Percentiles rank a stretch among this genome's conserved stretches.
phyloP scores from a whole-genome alignment of 2,888 invertebrate species.

The Romanomermis culicivorax region DNA sequence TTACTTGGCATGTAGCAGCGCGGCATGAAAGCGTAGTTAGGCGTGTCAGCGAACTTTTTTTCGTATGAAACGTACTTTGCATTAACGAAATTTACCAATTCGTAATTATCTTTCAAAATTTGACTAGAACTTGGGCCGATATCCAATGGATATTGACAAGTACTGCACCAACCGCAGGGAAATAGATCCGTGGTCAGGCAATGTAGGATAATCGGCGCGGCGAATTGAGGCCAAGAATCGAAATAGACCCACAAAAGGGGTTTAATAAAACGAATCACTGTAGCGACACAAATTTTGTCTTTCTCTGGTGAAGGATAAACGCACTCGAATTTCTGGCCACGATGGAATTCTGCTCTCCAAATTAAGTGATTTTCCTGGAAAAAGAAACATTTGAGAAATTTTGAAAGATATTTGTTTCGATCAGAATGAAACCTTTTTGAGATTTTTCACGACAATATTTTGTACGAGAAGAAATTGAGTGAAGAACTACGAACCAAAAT shows the following conservation, averaged over 20 bases:
- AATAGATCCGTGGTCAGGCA: slow-evolving; percentile 3
- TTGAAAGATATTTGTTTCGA: too few relatives aligned
- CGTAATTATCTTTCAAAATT: neutral
- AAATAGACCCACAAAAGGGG: neutral
- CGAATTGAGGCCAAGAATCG: neutral
- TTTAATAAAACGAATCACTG: neutral
- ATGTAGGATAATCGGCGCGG: neutral
- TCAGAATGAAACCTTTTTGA: too few relatives aligned
- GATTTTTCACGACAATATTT: too few relatives aligned
- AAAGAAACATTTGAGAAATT: too few relatives aligned
- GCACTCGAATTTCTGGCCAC: neutral
- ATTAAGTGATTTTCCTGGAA: too few relatives aligned
- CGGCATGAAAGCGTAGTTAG: neutral
- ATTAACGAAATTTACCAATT: neutral
- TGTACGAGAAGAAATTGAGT: too few relatives aligned
- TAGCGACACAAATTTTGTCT: neutral
- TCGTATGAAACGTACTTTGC: neutral
- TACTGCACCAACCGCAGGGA: slow-evolving; percentile 8
- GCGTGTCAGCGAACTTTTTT: neutral
- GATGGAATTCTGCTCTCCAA: neutral
- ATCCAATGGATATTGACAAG: neutral
- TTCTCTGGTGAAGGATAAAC: neutral
- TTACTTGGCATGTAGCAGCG: neutral
- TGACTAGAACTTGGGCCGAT: neutral
- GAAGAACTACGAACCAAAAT: too few relatives aligned